A percentile compares a stretch with the other conserved stretches of the same genome.
These are phyloP conservation scores for Tetragonula carbonaria DNA, from an alignment of 2,888 invertebrate species.

Conservation along the genomic window DNA sequence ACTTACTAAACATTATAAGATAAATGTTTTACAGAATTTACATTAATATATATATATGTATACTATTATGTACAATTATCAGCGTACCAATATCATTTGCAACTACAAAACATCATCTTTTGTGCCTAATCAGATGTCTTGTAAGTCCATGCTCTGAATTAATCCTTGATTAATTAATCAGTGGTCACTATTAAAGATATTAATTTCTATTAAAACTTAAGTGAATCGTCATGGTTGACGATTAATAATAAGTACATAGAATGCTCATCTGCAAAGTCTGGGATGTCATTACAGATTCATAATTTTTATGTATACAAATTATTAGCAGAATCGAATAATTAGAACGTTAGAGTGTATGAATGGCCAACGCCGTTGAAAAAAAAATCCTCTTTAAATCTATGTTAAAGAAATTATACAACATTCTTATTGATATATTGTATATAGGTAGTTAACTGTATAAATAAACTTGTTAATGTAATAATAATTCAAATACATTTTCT, in stretches of 20 bases:
- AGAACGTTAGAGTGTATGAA: conserved; percentile 48
- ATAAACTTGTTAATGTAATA: conserved; percentile 69
- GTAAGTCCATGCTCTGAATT: conserved; percentile 19
- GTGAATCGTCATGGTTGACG: conserved; percentile 28
- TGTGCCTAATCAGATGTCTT: conserved; percentile 39
- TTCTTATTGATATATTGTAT: conserved; percentile 71
- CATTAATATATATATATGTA: conserved; percentile 19
- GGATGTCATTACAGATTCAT: conserved; percentile 56
- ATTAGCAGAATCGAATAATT: conserved; percentile 41
- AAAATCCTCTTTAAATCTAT: conserved; percentile 53
- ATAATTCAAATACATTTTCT: conserved; percentile 60
- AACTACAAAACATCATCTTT: conserved; percentile 26
- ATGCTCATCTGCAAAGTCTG: conserved; percentile 60
- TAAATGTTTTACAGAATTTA: conserved; percentile 17
- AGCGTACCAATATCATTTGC: conserved; percentile 16
- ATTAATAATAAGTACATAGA: conserved; percentile 52
- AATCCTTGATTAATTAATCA: conserved; percentile 29
- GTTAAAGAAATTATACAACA: conserved; percentile 59
- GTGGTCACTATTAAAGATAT: conserved; percentile 26
- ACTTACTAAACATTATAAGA: conserved; percentile 3
- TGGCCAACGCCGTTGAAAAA: conserved; percentile 35
- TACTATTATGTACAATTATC: conserved; percentile 39
- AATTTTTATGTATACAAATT: conserved; percentile 54
- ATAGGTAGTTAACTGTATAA: conserved; percentile 74
- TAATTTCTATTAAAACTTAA: conserved; percentile 35